Evolutionary conservation across 2,888 invertebrate species (phyloP), one percentile per base, ranked within the genome.

Genomic region (Trissolcus japonicus): DNA sequence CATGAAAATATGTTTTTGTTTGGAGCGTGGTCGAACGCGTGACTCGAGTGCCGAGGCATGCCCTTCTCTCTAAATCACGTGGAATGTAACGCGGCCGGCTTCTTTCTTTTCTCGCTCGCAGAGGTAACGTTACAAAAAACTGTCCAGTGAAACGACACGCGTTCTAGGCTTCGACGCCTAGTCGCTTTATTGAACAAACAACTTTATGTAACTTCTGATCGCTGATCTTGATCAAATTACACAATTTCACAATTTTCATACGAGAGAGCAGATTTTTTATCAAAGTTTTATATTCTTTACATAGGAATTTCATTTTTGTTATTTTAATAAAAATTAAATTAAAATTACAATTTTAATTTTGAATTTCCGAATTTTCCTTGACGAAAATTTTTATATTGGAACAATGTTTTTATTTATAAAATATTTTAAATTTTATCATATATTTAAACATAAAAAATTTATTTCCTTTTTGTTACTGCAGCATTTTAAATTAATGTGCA

Each of bases 21-120:
- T 77, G 55, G 67, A 86, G 86, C 87, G 86, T 88, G 87, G 85
- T 84, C 76, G 83, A 76, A 83, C 87, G 85, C 88, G 87, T 88
- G 88, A 88, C 87, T 85, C 78, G 76, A 55, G 62, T 68, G 78
- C 76, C 83, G 82, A 86, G 85, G 85, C 83, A 83, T 86, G 83
- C 84, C 86, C 86, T 85, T 86, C 85, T 86, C 85, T 83, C 85
- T 59, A 62, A 80, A 84, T 88, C 88, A 88, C 88, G 88, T 88
- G 88, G 85, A 86, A 85, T 81, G 84, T 82, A 87, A 86, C 84
- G 87, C 87, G 86, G 87, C 50, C 29, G 55, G n/a, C 57, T 62
- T 63, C 57, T 60, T 62, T 68, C 68, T 69, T 61, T 66, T 60
- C 53, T 57, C n/a, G 16, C 29, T 60, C 62, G 54, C 51, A 61